These are phyloP conservation scores for Loxodonta africana DNA, from an alignment of 2,113 vertebrate species.

Conservation along the genomic window DNA sequence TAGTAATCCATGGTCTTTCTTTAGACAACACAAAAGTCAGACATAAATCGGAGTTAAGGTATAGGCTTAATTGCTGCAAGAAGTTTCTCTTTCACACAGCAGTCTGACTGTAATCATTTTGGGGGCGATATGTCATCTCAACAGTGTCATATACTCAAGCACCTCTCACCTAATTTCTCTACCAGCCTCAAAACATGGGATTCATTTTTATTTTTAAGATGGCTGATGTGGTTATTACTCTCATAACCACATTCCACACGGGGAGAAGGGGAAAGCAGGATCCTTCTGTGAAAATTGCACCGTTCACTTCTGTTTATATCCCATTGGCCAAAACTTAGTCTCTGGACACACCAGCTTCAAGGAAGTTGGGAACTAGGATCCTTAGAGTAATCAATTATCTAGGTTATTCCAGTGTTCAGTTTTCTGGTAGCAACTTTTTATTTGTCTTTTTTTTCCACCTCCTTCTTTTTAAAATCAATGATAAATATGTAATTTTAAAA, in stretches of 20 bases:
- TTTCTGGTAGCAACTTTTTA: not conserved
- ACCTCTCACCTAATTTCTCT: not conserved
- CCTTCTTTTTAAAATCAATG: conserved; percentile 11
- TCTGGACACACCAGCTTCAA: not conserved
- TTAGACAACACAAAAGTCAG: not conserved
- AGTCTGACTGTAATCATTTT: not conserved
- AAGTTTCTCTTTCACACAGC: not conserved
- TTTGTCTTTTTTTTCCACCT: not conserved
- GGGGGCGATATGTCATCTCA: not conserved
- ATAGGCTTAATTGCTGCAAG: not conserved
- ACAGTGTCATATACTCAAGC: not conserved
- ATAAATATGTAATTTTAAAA: not conserved
- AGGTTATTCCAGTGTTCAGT: not conserved
- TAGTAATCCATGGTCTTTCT: not conserved
- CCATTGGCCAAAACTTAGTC: not conserved
- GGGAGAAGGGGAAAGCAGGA: not conserved
- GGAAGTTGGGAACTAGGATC: not conserved
- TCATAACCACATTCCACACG: not conserved
- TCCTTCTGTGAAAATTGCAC: not conserved
- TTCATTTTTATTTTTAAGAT: not conserved
- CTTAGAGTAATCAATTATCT: not conserved
- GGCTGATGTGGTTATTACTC: not conserved
- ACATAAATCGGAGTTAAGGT: not conserved
- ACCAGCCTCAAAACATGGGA: not conserved
- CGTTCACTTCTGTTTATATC: not conserved